A percentile compares a stretch with the other conserved stretches of the same genome.
phyloP scores from a whole-genome alignment of 2,113 vertebrate species.

The Dicaeum eximium region DNA sequence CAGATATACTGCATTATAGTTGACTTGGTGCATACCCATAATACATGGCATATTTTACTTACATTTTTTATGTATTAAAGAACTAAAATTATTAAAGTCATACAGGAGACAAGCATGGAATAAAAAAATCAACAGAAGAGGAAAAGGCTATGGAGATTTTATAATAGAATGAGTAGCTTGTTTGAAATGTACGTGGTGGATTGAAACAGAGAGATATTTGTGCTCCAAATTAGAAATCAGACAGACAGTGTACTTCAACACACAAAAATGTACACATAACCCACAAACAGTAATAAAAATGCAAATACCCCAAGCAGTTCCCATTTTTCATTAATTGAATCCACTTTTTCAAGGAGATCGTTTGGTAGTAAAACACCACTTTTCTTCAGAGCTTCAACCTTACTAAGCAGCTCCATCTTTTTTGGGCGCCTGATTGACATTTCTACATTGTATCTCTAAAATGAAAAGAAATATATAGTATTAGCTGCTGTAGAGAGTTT shows the following conservation, averaged over 20 bases:
- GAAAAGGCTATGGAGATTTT: slow-evolving; percentile 63
- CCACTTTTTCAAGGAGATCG: slow-evolving; percentile 85
- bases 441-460: slow-evolving; percentile 89
- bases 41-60: slow-evolving; percentile 81
- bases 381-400: slow-evolving; percentile 86
- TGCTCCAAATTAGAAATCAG: slow-evolving; percentile 80
- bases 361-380: slow-evolving; percentile 81
- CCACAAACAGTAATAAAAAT: slow-evolving; percentile 83
- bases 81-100: slow-evolving; percentile 79
- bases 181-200: slow-evolving; percentile 75
- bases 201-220: slow-evolving; percentile 78
- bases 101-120: slow-evolving; percentile 71
- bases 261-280: slow-evolving; percentile 77
- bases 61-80: slow-evolving; percentile 78
- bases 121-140: slow-evolving; percentile 61
- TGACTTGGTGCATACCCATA: slow-evolving; percentile 77
- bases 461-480: slow-evolving; percentile 30
- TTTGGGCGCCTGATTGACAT: slow-evolving; percentile 87
- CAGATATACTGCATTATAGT: slow-evolving; percentile 82
- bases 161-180: slow-evolving; percentile 74
- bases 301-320: slow-evolving; percentile 90
- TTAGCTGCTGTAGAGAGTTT: slow-evolving; percentile 15
- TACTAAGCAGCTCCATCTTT: slow-evolving; percentile 85
- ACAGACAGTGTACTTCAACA: slow-evolving; percentile 77
- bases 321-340: slow-evolving; percentile 92